Conservation (phyloP, 2,888 invertebrate genomes). For the Liodrosophila aerea region DNA sequence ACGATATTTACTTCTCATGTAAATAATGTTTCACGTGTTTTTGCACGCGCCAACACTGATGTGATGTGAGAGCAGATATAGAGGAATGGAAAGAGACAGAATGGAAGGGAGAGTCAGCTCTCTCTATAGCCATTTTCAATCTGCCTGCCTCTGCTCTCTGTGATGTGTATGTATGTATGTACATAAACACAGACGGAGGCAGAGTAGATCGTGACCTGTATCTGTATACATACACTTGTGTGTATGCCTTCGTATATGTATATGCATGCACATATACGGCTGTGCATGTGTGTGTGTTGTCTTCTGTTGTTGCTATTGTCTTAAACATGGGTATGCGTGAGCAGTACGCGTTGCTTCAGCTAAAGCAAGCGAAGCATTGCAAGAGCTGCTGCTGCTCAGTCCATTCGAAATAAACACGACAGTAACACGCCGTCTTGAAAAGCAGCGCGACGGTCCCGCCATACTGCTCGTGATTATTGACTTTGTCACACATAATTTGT, state of each 20-base stretch:
- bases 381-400: constrained; percentile 61
- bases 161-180: no score
- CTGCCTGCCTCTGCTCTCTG: constrained; percentile 56
- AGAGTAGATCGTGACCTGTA: constrained; percentile 37
- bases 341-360: constrained; percentile 60
- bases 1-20: no score
- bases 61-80: not conserved
- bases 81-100: constrained; percentile 20
- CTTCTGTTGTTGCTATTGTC: constrained; percentile 27
- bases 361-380: constrained; percentile 58
- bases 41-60: constrained; percentile 27
- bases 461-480: constrained; percentile 40
- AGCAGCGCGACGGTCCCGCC: constrained; percentile 21
- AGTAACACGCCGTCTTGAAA: constrained; percentile 45
- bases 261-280: constrained; percentile 1
- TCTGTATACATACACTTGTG: constrained; percentile 41
- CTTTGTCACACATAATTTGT: constrained; percentile 51
- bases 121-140: constrained; percentile 62
- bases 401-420: constrained; percentile 54
- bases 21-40: no score
- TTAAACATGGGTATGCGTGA: constrained; percentile 34
- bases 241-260: constrained; percentile 29
- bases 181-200: constrained; percentile 13
- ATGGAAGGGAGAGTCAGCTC: no score
- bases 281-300: no score